Base-by-base conservation (phyloP, 2,888 invertebrate genomes). In the Andrena flavipes region DNA sequence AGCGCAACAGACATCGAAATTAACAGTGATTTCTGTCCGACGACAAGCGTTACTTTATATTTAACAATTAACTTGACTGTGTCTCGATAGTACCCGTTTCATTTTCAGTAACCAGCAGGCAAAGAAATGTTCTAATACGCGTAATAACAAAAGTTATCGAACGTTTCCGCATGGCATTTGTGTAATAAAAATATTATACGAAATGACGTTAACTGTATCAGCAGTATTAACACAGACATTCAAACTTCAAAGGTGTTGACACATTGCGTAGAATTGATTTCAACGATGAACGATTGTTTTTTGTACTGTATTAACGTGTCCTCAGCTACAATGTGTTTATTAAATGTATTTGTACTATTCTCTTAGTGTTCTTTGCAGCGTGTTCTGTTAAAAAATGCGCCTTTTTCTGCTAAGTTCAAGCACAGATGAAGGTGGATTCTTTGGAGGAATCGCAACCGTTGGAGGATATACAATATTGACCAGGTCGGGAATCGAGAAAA, bases 281-380 rank as follows among this genome's bases (percentile, higher is more conserved):
- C 33, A 68, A 73, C n/a, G 62, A 72, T 26, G 33, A 63, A 42
- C 67, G 54, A 16, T 48, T 49, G 70, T 54, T 62, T 71, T 71
- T 80, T 78, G 78, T 64, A 78, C 71, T 78, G 64, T 42, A 23
- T 65, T 33, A 74, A 74, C 59, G 26, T 64, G 59, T 42, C 20
- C 13, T 48, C 23, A 54, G 20, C 8, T 3, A 64, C 42, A 20
- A 35, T 60, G 30, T 33, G 68, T 35, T 64, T 48, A 30, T 33
- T 64, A 64, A 81, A 79, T 68, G 51, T 73, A 79, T 81, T 81
- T 81, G 63, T 81, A 81, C 80, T 81, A 63, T 80, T 42, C 42
- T 42, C 42, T 42, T 42, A 42, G 42, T 42, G 42, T 42, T 42
- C 42, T 42, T 42, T 42, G 1, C 42, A 42, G 42, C 4, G 5